Evolutionary conservation across 2,113 vertebrate genomes (phyloP), one percentile per base, ranked within the genome.

Genomic region (Labrus mixtus): DNA sequence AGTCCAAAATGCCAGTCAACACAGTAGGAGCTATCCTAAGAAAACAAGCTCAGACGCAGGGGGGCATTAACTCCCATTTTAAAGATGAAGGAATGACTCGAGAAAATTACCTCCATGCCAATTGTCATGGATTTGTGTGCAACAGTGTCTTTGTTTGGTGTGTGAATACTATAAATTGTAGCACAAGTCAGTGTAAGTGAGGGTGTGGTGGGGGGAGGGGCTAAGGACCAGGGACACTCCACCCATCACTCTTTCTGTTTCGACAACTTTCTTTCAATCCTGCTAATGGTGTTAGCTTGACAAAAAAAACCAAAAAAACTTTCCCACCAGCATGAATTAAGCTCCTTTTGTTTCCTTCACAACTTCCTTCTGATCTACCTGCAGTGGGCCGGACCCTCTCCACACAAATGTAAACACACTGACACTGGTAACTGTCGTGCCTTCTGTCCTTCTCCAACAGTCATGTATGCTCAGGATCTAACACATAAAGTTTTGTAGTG

Each of bases 211-310:
- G 64, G n/a, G 50, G 67, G 29, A 33, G 6, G 37, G 20, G 43
- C 20, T 4, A 10, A 53, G 36, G 20, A 56, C 68, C 46, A 23
- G 11, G 50, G 61, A 23, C 62, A 23, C 39, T 63, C 19, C 69
- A 60, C 69, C 73, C 66, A 78, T 87, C 60, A 84, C 2, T 81
- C 78, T 77, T 37, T 64, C 66, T 56, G 72, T 79, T 73, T 33
- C 82, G 75, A 76, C 75, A 84, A 53, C 68, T 51, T 79, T 36
- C 72, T 83, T 84, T 77, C 68, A 77, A 11, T 82, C 23, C 15
- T 48, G 20, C 19, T 67, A 55, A 76, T 66, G 66, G 48, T 12
- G 67, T 83, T 78, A 61, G 57, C 56, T 6, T 19, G 29, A 33
- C 29, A 33, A 33, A 3, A 6, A 61, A n/a, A n/a, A n/a, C n/a